Conservation (phyloP, 1,140 invertebrate species). For the Ceratitis capitata region DNA sequence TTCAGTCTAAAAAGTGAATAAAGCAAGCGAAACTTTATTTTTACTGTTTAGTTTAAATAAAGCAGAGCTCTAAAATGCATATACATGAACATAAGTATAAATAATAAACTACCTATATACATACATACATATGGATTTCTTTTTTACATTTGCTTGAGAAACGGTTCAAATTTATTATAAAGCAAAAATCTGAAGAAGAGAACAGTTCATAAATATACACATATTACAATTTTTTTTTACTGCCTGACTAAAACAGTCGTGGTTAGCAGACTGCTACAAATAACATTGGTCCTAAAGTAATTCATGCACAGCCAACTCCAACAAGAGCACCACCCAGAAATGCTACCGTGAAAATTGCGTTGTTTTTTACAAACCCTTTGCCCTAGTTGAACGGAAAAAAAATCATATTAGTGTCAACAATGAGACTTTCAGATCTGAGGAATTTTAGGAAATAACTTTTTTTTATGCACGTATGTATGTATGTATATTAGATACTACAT, state of each 20-base stretch:
- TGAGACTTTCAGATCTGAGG: too few relatives aligned
- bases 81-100: background rate
- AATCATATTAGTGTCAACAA: background rate
- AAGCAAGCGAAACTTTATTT: background rate
- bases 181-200: background rate
- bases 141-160: too few relatives aligned
- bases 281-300: slow-evolving; percentile 36
- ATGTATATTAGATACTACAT: too few relatives aligned
- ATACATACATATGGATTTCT: background rate
- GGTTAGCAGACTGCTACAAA: background rate
- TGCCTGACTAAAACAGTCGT: background rate
- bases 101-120: background rate
- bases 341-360: slow-evolving; percentile 23
- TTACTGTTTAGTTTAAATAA: background rate
- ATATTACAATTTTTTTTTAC: background rate
- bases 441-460: too few relatives aligned
- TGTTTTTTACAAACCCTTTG: background rate
- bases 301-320: slow-evolving; percentile 39
- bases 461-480: background rate
- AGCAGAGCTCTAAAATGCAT: background rate
- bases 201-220: background rate
- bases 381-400: slow-evolving; percentile 23
- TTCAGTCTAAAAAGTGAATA: slow-evolving; percentile 70
- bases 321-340: slow-evolving; percentile 38
- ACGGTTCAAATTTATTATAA: slow-evolving; percentile 27